Conservation (phyloP, 2,113 vertebrate species). For the Pongo abelii region DNA sequence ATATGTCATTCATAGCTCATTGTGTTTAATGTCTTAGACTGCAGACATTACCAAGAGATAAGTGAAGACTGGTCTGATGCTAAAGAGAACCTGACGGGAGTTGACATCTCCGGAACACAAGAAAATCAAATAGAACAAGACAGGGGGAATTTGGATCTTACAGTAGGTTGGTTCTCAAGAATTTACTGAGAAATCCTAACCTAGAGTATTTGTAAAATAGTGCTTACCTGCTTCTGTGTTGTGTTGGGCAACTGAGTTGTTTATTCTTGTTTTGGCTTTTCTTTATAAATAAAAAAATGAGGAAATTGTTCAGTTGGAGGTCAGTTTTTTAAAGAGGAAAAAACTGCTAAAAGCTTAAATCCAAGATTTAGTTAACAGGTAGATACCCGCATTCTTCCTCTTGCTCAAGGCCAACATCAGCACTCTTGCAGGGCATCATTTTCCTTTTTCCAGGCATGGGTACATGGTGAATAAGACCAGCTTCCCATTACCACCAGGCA, state of each 20-base stretch:
- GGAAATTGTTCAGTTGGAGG: not conserved
- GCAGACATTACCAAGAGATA: constrained; percentile 46
- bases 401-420: not conserved
- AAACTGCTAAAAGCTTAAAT: not conserved
- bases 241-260: not conserved
- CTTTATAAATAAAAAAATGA: not conserved
- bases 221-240: not conserved
- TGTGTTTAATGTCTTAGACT: constrained; percentile 64
- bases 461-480: no score
- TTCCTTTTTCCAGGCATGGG: not conserved
- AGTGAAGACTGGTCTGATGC: constrained; percentile 84
- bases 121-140: not conserved
- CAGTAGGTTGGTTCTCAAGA: constrained; percentile 62
- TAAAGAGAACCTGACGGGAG: constrained; percentile 72
- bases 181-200: not conserved
- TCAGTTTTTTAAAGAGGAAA: not conserved
- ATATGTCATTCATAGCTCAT: not conserved
- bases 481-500: not conserved
- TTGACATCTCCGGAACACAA: constrained; percentile 49
- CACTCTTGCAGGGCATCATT: not conserved
- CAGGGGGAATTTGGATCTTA: not conserved
- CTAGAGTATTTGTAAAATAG: not conserved
- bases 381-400: not conserved
- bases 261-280: not conserved
- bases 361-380: not conserved